phyloP scores from a whole-genome alignment of 2,113 vertebrate genomes.

The Microtus montanus region DNA sequence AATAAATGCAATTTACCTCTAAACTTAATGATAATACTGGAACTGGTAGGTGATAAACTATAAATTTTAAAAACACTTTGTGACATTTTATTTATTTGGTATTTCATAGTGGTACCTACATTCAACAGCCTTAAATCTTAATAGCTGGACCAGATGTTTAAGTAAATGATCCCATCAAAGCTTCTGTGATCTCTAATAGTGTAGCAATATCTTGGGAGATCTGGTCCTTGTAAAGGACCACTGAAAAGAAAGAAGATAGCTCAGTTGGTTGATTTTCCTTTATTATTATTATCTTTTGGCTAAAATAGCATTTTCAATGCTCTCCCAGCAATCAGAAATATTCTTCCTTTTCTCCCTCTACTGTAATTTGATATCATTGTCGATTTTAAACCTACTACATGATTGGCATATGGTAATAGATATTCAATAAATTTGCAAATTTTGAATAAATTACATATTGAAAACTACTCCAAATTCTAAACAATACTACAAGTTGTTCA shows the following conservation, averaged over 20 bases:
- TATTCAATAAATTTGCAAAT: background rate
- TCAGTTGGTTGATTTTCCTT: background rate
- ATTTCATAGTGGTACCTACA: background rate
- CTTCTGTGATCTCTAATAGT: background rate
- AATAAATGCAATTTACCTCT: background rate
- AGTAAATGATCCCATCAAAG: background rate
- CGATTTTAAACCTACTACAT: background rate
- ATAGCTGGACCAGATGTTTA: background rate
- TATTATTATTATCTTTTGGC: background rate
- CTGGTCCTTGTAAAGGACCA: background rate
- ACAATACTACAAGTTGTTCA: background rate
- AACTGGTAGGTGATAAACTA: background rate
- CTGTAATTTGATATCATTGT: background rate
- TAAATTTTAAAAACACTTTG: background rate
- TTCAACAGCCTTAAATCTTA: background rate
- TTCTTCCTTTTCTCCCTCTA: background rate
- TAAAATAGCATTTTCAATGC: background rate
- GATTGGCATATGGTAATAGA: background rate
- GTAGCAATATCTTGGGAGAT: background rate
- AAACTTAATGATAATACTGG: background rate
- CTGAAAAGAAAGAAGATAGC: background rate
- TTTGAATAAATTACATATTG: slow-evolving; percentile 18
- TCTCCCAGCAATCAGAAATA: background rate
- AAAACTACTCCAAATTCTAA: slow-evolving; percentile 22
- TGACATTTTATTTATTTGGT: background rate